Evolutionary conservation across 2,113 vertebrate genomes (phyloP).

Genomic region (Leptobrachium ailaonicum): DNA sequence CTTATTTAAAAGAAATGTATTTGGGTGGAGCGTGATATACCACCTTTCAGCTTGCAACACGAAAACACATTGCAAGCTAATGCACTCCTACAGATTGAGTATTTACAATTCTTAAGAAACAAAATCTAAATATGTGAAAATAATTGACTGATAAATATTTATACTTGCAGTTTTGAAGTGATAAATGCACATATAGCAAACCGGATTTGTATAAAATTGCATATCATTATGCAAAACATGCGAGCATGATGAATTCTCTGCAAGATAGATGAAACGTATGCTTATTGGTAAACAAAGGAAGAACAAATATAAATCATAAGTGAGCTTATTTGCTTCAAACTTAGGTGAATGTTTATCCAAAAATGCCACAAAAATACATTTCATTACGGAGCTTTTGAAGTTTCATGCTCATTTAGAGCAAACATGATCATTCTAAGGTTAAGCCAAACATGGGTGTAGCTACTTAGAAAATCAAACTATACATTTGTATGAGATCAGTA

Average conservation of each 20-base stretch:
- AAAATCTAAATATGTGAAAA: constrained; percentile 11
- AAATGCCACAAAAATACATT: not conserved
- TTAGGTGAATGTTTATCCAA: not conserved
- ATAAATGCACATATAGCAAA: not conserved
- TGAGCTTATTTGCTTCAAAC: not conserved
- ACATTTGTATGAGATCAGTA: too few species aligned
- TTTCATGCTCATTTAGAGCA: too few species aligned
- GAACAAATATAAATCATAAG: not conserved
- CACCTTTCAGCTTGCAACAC: too few species aligned
- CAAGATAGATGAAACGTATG: constrained; percentile 3
- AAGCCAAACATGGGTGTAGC: too few species aligned
- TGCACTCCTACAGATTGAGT: too few species aligned
- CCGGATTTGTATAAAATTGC: constrained; percentile 8
- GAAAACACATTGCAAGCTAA: too few species aligned
- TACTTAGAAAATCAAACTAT: too few species aligned
- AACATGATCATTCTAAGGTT: too few species aligned
- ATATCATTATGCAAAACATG: constrained; percentile 15
- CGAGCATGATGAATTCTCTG: not conserved
- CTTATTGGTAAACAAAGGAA: constrained; percentile 1
- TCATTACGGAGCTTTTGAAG: too few species aligned
- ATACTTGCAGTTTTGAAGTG: constrained; percentile 1
- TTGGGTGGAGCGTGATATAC: too few species aligned
- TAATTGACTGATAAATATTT: constrained; percentile 1
- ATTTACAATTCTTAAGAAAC: too few species aligned
- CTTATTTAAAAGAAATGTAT: too few species aligned